Evolutionary conservation across 2,797 vertebrate genomes (phyloP), one percentile per base, ranked within the genome.

Genomic region (Cichlasoma orientale): DNA sequence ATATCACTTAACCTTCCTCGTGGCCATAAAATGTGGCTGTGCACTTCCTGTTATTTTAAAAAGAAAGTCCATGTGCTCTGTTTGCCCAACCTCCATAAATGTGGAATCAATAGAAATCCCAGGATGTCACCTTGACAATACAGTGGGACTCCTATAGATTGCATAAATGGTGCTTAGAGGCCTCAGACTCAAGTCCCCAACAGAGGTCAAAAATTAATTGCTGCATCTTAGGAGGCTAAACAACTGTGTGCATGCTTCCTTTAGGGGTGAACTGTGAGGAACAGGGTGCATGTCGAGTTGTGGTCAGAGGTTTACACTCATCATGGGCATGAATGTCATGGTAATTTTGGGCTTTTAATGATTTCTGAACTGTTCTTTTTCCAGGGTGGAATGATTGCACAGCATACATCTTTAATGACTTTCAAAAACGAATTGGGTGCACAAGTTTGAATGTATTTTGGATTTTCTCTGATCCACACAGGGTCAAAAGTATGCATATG

Each of bases 231-330:
- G 31, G 31, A 33, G 31, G 7, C 7, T 33, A 33, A 75, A 85
- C 78, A 86, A 58, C 69, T 69, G 73, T 72, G 57, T 63, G 56
- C 56, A 27, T 3, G 2, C 36, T 70, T 47, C 47, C 10, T 79
- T 23, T 4, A 68, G 50, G 50, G 72, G 36, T 72, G 25, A 29
- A 29, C 57, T 36, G 13, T 56, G 70, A 66, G 47, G 23, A 27
- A 27, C 14, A 29, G 21, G 63, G 57, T 68, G 9, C 4, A 33
- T 44, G n/a, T 41, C 31, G 44, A 63, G 36, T 63, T 18, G 36
- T 63, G 36, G 21, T 63, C 36, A 63, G 36, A 63, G 41, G 21
- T 63, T 63, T 63, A 44, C 14, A 61, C 58, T 61, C 23, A 41
- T 61, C 36, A 36, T 1, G 0, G 36, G 59, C 21, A 27, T 63